phyloP scores from a whole-genome alignment of 2,797 vertebrate genomes.

The Argya squamiceps region DNA sequence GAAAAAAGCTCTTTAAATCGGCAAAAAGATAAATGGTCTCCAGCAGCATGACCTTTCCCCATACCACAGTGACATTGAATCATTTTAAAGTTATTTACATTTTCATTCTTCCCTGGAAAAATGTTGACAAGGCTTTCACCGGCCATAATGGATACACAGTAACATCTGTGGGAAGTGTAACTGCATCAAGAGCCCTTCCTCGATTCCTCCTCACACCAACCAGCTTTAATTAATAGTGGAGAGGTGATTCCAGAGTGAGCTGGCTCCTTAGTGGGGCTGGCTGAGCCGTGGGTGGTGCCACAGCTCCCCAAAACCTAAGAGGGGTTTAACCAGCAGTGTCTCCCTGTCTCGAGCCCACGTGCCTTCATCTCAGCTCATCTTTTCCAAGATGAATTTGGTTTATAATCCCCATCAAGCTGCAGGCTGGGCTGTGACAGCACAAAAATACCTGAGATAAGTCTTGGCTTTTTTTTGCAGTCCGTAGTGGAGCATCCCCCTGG shows the following conservation, averaged over 20 bases:
- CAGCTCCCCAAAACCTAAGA: neutral
- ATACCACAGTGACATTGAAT: slow-evolving; percentile 73
- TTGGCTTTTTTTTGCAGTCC: neutral
- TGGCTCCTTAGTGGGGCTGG: neutral
- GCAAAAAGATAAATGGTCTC: slow-evolving; percentile 72
- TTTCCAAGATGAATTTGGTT: neutral
- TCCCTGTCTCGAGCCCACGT: neutral
- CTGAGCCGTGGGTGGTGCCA: neutral
- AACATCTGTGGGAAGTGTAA: neutral
- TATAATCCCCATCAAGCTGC: neutral
- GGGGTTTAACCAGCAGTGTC: neutral
- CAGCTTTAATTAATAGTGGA: slow-evolving; percentile 68
- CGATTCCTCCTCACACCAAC: neutral
- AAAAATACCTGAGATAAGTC: accelerated
- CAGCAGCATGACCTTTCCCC: slow-evolving; percentile 68
- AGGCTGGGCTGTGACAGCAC: neutral
- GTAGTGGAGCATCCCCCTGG: neutral
- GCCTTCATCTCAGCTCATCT: neutral
- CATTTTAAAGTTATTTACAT: slow-evolving; percentile 79
- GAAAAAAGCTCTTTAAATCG: slow-evolving; percentile 78
- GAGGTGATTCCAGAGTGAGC: slow-evolving; percentile 58
- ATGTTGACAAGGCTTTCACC: slow-evolving; percentile 78
- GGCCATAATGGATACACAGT: slow-evolving; percentile 19
- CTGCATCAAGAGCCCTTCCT: slow-evolving; percentile 13
- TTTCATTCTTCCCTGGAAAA: slow-evolving; percentile 75